Evolutionary conservation across 2,797 vertebrate genomes (phyloP).

Genomic region (Crocodylus rhombifer): DNA sequence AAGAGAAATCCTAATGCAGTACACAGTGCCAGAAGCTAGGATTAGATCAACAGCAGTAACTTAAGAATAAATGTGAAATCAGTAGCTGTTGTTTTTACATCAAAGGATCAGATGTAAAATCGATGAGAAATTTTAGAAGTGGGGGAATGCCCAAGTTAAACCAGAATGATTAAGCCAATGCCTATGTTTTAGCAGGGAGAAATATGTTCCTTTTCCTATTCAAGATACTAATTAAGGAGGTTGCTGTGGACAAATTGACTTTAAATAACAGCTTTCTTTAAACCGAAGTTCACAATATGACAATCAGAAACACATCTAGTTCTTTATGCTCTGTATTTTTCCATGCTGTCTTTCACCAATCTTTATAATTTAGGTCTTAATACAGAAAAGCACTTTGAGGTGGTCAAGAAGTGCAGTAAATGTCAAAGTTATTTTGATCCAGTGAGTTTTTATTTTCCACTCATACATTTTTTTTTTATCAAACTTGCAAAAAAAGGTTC

Average conservation of each 20-base stretch:
- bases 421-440: neutral
- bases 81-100: constrained; percentile 67
- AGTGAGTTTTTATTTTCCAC: neutral
- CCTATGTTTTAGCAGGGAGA: constrained; percentile 35
- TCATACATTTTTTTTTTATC: neutral
- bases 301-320: neutral
- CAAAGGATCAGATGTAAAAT: constrained; percentile 61
- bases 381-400: fast-evolving
- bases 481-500: neutral
- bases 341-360: neutral
- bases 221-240: neutral
- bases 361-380: neutral
- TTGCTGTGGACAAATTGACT: neutral
- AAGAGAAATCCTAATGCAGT: constrained; percentile 26
- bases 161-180: constrained; percentile 46
- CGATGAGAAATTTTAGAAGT: constrained; percentile 67
- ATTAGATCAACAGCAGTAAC: constrained; percentile 41
- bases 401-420: neutral
- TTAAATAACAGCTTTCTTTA: neutral
- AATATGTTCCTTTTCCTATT: neutral
- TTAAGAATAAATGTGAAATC: constrained; percentile 69
- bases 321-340: neutral
- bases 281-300: neutral
- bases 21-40: constrained; percentile 26
- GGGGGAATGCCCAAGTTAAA: constrained; percentile 53